Percentiles rank a stretch among this genome's conserved stretches.
Conservation (phyloP, 1,140 invertebrate genomes). For the Diploscapter pachys region DNA sequence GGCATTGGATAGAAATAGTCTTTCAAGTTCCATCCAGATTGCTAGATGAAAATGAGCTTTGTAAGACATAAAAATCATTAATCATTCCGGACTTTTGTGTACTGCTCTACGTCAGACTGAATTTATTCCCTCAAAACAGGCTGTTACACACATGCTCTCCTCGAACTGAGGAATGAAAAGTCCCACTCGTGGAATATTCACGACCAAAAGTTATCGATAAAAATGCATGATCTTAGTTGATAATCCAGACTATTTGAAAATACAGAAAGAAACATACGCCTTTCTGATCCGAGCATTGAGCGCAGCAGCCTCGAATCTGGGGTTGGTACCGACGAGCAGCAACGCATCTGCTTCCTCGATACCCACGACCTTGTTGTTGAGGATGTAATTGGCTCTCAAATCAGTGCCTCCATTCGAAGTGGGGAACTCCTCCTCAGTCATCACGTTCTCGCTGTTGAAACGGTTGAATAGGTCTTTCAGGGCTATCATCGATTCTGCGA, state of each 20-base stretch:
- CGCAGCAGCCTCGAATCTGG: conserved; percentile 92
- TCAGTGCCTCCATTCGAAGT: conserved; percentile 73
- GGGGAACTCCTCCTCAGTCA: conserved; percentile 85
- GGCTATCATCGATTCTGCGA: conserved; percentile 71
- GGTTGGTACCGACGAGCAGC: conserved; percentile 90
- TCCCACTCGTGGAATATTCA: too few species aligned
- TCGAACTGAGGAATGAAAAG: too few species aligned
- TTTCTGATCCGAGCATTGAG: conserved; percentile 93
- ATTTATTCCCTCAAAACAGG: too few species aligned
- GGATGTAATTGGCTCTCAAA: conserved; percentile 60
- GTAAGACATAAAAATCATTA: too few species aligned
- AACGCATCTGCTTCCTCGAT: conserved; percentile 89
- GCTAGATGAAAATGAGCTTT: too few species aligned
- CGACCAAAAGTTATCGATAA: too few species aligned
- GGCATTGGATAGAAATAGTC: too few species aligned
- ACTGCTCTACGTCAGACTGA: too few species aligned
- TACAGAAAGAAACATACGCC: conserved; percentile 41
- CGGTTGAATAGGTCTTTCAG: conserved; percentile 91
- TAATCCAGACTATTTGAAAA: not conserved
- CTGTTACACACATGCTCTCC: too few species aligned
- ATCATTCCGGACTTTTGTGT: too few species aligned
- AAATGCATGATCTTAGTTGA: too few species aligned
- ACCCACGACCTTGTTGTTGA: conserved; percentile 65
- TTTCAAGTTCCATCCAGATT: too few species aligned
- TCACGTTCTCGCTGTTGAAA: conserved; percentile 78